phyloP scores from a whole-genome alignment of 2,797 vertebrate species.

The Phoebastria nigripes region DNA sequence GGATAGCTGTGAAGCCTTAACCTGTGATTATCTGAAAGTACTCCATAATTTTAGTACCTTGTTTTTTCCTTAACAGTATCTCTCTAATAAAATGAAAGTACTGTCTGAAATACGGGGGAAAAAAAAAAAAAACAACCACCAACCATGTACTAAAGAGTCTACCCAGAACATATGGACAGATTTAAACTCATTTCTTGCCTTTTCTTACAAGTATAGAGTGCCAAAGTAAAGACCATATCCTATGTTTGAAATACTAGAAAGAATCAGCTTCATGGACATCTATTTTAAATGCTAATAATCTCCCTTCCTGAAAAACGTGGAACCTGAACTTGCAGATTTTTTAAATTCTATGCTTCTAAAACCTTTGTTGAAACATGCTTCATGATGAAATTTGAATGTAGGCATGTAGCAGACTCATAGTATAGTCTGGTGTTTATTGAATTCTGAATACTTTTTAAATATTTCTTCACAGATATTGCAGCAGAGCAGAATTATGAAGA shows the following conservation, averaged over 20 bases:
- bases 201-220: background rate
- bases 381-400: background rate
- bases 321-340: background rate
- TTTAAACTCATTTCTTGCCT: background rate
- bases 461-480: conserved; percentile 84
- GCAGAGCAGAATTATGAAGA: conserved; percentile 85
- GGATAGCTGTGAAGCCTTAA: conserved; percentile 82
- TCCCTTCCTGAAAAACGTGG: background rate
- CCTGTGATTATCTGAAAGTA: conserved; percentile 77
- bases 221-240: background rate
- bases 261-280: background rate
- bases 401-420: background rate
- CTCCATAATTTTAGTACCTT: background rate
- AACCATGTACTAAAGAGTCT: background rate
- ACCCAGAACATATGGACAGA: background rate
- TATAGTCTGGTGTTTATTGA: conserved; percentile 65
- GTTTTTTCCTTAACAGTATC: background rate
- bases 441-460: conserved; percentile 79
- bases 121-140: background rate
- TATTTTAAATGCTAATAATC: background rate
- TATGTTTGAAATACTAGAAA: background rate
- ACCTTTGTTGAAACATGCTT: background rate
- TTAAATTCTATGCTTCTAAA: background rate
- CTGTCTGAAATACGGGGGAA: background rate
- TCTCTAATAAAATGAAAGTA: background rate